A percentile compares a stretch with the other conserved stretches of the same genome.
Conservation (phyloP, 2,113 vertebrate species). For the Drymodes brunneopygia region DNA sequence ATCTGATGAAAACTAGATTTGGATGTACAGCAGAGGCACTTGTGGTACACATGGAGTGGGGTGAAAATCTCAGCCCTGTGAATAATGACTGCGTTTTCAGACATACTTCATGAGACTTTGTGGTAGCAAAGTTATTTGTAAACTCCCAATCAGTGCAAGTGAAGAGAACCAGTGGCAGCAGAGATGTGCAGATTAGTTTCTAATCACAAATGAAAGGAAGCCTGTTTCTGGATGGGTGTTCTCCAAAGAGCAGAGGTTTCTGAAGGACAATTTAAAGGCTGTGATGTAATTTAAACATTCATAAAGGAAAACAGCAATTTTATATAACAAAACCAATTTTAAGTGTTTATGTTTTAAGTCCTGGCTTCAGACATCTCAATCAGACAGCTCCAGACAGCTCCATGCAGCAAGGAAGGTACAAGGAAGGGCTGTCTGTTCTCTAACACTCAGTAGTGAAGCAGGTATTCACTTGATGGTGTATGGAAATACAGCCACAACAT, state of each 20-base stretch:
- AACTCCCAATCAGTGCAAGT: neutral
- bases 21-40: neutral
- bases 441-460: neutral
- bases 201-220: neutral
- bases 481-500: neutral
- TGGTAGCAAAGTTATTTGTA: neutral
- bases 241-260: neutral
- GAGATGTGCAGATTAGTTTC: neutral
- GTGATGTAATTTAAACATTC: neutral
- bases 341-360: neutral
- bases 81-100: neutral
- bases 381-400: neutral
- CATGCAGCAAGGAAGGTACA: neutral
- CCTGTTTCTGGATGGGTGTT: neutral
- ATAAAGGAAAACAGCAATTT: neutral
- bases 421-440: neutral
- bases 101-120: fast-evolving
- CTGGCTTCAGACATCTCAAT: neutral
- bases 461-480: neutral
- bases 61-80: neutral
- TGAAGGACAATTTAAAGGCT: neutral
- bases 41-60: neutral
- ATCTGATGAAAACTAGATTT: neutral
- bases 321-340: neutral
- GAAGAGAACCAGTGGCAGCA: constrained; percentile 9